A percentile compares a stretch with the other conserved stretches of the same genome.
Evolutionary conservation across 2,888 invertebrate genomes (phyloP).

Genomic region (Nemotelus pantherinus): DNA sequence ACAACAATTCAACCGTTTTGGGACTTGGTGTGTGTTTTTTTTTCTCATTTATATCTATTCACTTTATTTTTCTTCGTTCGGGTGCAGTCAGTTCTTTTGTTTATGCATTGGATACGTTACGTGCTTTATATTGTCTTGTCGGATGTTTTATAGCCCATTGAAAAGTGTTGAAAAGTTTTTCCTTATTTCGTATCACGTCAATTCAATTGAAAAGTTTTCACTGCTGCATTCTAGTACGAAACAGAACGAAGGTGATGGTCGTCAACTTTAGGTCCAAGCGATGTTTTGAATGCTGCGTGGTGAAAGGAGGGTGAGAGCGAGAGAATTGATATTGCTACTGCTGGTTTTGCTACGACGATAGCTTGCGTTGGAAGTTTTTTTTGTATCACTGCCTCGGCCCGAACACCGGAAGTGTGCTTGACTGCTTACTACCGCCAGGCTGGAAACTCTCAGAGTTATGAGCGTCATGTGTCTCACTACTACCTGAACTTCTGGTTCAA

Average conservation of each 20-base stretch:
- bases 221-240: slow-evolving; percentile 1
- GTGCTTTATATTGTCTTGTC: slow-evolving; percentile 26
- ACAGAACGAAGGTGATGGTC: background rate
- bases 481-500: too few relatives aligned
- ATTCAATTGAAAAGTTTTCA: slow-evolving; percentile 32
- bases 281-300: background rate
- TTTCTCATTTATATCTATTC: background rate
- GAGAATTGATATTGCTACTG: too few relatives aligned
- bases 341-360: too few relatives aligned
- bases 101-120: slow-evolving; percentile 29
- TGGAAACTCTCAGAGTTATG: background rate
- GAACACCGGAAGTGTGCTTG: slow-evolving; percentile 24
- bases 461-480: background rate
- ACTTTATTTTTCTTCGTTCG: background rate
- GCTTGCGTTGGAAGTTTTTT: background rate
- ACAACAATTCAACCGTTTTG: background rate
- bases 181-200: slow-evolving; percentile 29
- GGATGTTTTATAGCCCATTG: slow-evolving; percentile 36
- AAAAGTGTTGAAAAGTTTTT: slow-evolving; percentile 27
- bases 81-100: background rate
- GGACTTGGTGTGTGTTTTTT: background rate
- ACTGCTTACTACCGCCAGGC: slow-evolving; percentile 11
- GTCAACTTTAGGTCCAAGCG: background rate
- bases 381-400: background rate
- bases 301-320: too few relatives aligned